Percentiles rank a stretch among this genome's conserved stretches.
Conservation (phyloP, 2,888 invertebrate genomes). For the Aplocera efformata region DNA sequence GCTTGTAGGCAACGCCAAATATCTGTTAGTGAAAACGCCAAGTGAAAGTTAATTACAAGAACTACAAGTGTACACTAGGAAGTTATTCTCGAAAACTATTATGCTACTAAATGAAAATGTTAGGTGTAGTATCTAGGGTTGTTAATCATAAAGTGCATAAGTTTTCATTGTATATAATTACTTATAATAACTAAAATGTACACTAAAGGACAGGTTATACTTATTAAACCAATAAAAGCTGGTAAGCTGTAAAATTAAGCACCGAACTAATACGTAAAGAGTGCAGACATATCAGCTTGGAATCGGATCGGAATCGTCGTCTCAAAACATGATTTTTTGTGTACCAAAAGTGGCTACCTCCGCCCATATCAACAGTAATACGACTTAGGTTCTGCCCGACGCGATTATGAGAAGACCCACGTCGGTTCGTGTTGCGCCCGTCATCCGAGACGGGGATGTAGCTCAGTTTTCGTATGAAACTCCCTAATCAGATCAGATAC, state of each 20-base stretch:
- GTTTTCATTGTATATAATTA: too few relatives aligned
- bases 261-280: slow-evolving; percentile 33
- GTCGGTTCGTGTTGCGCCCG: too few relatives aligned
- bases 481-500: too few relatives aligned
- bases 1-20: slow-evolving; percentile 11
- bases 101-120: slow-evolving; percentile 30
- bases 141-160: slow-evolving; percentile 20
- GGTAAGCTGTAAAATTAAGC: slow-evolving; percentile 46
- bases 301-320: too few relatives aligned
- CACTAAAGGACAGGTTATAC: slow-evolving; percentile 53
- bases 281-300: too few relatives aligned
- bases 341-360: too few relatives aligned
- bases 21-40: slow-evolving; percentile 19
- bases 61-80: slow-evolving; percentile 25
- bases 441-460: too few relatives aligned
- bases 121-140: slow-evolving; percentile 21
- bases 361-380: too few relatives aligned
- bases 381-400: too few relatives aligned
- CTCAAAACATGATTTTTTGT: too few relatives aligned
- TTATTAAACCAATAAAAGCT: slow-evolving; percentile 37
- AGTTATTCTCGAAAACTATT: slow-evolving; percentile 13
- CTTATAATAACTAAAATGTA: slow-evolving; percentile 29
- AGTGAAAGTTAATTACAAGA: slow-evolving; percentile 23
- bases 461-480: too few relatives aligned
- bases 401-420: too few relatives aligned